Conservation (phyloP, 2,797 vertebrate genomes). For the Squalus acanthias region DNA sequence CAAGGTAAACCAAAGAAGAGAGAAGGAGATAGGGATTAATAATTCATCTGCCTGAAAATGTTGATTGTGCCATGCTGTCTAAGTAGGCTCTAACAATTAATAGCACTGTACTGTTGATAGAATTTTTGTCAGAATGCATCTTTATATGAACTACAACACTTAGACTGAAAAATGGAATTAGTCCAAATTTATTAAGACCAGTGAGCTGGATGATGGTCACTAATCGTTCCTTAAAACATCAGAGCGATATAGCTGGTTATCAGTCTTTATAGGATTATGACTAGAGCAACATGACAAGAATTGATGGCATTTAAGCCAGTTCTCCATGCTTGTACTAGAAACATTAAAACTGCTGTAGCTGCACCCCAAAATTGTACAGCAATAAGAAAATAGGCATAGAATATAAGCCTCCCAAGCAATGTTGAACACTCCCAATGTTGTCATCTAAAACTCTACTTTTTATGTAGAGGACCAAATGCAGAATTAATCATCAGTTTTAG, state of each 20-base stretch:
- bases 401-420: neutral
- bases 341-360: neutral
- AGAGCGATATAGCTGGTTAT: neutral
- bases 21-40: neutral
- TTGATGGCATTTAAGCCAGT: neutral
- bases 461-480: neutral
- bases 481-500: neutral
- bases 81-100: no score
- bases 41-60: neutral
- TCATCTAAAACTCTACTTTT: neutral
- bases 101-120: neutral
- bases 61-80: neutral
- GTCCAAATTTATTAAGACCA: neutral
- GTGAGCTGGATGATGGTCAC: neutral
- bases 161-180: neutral
- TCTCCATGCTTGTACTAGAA: neutral
- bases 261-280: neutral
- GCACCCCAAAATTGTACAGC: neutral
- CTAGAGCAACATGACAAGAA: neutral
- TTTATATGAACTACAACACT: neutral
- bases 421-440: neutral
- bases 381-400: neutral
- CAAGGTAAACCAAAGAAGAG: no score
- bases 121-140: neutral
- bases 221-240: neutral